phyloP scores from a whole-genome alignment of 2,797 vertebrate genomes.

The Poliocrania exsul region DNA sequence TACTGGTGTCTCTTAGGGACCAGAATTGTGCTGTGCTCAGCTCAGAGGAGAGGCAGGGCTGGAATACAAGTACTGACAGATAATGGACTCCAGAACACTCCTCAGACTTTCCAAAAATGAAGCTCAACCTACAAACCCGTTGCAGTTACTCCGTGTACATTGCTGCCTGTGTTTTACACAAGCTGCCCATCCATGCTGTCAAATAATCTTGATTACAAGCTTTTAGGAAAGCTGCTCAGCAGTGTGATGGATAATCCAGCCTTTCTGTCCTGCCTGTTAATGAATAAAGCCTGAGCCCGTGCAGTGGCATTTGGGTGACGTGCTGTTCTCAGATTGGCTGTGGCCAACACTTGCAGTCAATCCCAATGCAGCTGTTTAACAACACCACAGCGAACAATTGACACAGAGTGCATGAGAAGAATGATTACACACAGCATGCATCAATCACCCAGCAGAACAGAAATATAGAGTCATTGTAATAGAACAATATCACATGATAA shows the following conservation, averaged over 20 bases:
- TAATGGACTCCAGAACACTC: neutral
- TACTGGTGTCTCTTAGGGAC: neutral
- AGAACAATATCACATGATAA: constrained; percentile 76
- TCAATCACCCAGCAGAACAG: constrained; percentile 68
- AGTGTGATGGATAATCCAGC: neutral
- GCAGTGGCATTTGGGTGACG: neutral
- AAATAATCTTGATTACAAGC: neutral
- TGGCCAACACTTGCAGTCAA: neutral
- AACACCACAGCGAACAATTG: constrained; percentile 40
- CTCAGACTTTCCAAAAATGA: neutral
- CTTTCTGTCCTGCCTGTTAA: neutral
- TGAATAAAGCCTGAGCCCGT: neutral
- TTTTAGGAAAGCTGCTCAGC: neutral
- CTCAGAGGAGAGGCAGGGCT: neutral
- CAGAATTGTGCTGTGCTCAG: neutral
- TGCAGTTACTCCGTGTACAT: fast-evolving
- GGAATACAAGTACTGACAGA: neutral
- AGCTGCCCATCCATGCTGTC: neutral
- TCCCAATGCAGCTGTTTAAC: constrained; percentile 52
- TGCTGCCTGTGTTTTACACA: neutral
- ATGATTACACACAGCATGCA: constrained; percentile 55
- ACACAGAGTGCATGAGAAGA: constrained; percentile 54
- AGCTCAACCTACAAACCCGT: fast-evolving
- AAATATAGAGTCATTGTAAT: constrained; percentile 70
- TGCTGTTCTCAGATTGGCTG: neutral